Evolutionary conservation across 2,113 vertebrate genomes (phyloP).

Genomic region (Phainopepla nitens): DNA sequence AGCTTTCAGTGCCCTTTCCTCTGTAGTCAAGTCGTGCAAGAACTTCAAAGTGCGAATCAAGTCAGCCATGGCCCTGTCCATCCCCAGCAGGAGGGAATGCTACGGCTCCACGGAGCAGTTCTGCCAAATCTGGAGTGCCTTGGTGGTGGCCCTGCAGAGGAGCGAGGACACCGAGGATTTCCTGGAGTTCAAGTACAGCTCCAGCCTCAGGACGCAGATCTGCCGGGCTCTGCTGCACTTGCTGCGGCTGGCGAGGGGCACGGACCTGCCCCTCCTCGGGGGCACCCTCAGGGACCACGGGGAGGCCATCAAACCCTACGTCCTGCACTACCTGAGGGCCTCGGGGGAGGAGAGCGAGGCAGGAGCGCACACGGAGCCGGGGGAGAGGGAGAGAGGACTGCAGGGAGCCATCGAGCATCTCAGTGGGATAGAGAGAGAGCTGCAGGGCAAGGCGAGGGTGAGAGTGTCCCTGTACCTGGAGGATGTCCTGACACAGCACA

Average conservation of each 20-base stretch:
- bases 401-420: conserved; percentile 73
- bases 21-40: conserved; percentile 89
- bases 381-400: conserved; percentile 70
- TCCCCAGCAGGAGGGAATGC: conserved; percentile 74
- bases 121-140: conserved; percentile 79
- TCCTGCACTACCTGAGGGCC: conserved; percentile 80
- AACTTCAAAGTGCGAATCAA: conserved; percentile 98
- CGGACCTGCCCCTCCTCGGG: conserved; percentile 76
- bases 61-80: conserved; percentile 86
- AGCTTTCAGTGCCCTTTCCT: conserved; percentile 83
- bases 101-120: conserved; percentile 83
- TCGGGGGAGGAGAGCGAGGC: conserved; percentile 50
- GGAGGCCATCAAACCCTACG: conserved; percentile 59
- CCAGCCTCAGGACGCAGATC: conserved; percentile 86
- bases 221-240: conserved; percentile 87
- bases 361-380: neutral
- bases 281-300: conserved; percentile 61
- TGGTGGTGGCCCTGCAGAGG: conserved; percentile 85
- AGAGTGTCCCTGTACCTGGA: conserved; percentile 74
- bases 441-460: conserved; percentile 7
- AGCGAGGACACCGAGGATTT: conserved; percentile 91
- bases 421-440: conserved; percentile 37
- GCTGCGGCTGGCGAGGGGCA: conserved; percentile 71
- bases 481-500: conserved; percentile 68
- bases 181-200: conserved; percentile 91